Base-by-base conservation (phyloP, 1,140 invertebrate species). In the Nasonia vitripennis region DNA sequence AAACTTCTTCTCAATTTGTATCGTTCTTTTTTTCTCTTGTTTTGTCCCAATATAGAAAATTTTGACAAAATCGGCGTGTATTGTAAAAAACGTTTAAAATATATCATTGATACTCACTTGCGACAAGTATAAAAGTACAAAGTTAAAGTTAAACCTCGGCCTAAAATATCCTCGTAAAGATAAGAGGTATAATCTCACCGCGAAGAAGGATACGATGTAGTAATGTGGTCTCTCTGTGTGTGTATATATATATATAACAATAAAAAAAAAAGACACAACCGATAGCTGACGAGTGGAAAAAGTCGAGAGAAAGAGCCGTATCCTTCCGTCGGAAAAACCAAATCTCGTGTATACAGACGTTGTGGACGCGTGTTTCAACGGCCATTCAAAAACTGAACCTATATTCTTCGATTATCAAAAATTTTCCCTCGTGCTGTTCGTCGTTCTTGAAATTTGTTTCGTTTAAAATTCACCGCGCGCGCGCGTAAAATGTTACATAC, bases 331-430 rank as follows among this genome's bases (percentile, higher is more conserved):
- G 41, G 41, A 41, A 41, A 41, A 41, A 45, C 41, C 1, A 45
- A 45, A 45, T 0, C 41, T 45, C 17, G 55, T 62, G 55, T 62
- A 62, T n/a, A n/a, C 55, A 62, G 17, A 62, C 14, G 20, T 55
- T 20, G 17, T 17, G 12, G 17, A 14, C 9, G 20, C 45, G 2
- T 20, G 10, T 77, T 74, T 83, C 81, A 78, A 70, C 48, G 23
- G 55, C 55, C 81, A 83, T 83, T 83, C 55, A 83, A 78, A 62
- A 77, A 68, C 31, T 55, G 14, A 17, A 67, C 48, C 45, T 34
- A 62, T 34, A 62, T 62, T 11, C 31, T 62, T 45, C 51, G 31
- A 67, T 45, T 77, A 67, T 83, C 51, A 45, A 75, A 62, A 74
- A 73, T 12, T 81, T 6, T 7, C 5, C 23, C 68, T 2, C 27